A percentile compares a stretch with the other conserved stretches of the same genome.
These are phyloP conservation scores for Ctenodactylus gundi DNA, from an alignment of 2,113 vertebrate species.

Conservation along the genomic window DNA sequence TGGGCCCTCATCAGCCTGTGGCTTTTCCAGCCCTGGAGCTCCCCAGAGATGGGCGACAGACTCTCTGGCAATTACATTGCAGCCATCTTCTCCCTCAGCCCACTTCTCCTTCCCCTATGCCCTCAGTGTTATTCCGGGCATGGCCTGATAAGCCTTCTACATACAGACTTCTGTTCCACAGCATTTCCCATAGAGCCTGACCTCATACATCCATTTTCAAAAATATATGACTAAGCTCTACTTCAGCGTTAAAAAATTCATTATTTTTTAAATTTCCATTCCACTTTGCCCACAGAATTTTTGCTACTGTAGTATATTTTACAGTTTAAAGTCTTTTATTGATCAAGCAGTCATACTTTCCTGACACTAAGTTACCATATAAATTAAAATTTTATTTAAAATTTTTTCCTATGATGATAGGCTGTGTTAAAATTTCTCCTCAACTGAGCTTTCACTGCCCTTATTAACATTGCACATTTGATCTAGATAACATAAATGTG, in stretches of 20 bases:
- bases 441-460: background rate
- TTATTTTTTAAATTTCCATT: background rate
- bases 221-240: background rate
- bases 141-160: background rate
- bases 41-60: background rate
- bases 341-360: background rate
- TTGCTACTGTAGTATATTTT: background rate
- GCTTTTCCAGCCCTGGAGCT: accelerated
- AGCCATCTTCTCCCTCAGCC: background rate
- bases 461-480: slow-evolving; percentile 20
- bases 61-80: too few species aligned
- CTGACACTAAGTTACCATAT: slow-evolving; percentile 10
- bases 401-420: background rate
- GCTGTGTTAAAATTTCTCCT: slow-evolving; percentile 4
- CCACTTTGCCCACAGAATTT: background rate
- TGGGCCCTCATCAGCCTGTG: background rate
- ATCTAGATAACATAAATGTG: background rate
- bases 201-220: background rate
- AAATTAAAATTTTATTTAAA: slow-evolving; percentile 34
- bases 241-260: background rate
- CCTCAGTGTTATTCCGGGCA: background rate
- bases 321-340: background rate
- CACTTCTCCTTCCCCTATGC: background rate
- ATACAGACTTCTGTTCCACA: background rate
- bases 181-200: background rate